Conservation (phyloP, 2,797 vertebrate species). For the Adelosebastes latens region DNA sequence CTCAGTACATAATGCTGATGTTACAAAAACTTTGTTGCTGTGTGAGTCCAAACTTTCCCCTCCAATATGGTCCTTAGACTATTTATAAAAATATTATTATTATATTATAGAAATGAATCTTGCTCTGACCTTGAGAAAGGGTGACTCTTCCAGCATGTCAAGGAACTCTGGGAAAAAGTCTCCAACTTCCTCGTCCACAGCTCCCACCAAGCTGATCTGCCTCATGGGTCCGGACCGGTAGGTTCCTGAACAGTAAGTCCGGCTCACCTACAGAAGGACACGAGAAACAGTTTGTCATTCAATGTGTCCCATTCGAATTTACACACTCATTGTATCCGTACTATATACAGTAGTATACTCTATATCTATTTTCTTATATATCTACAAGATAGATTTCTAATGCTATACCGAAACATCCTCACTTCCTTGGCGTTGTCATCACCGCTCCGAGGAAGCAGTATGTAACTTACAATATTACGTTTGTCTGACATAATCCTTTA, state of each 20-base stretch:
- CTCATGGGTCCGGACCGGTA: conserved; percentile 97
- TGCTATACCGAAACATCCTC: not conserved
- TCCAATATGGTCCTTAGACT: not conserved
- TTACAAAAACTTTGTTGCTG: not conserved
- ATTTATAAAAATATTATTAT: not conserved
- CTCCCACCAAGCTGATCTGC: conserved; percentile 98
- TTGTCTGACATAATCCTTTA: not conserved
- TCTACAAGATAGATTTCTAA: not conserved
- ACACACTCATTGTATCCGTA: too few relatives aligned
- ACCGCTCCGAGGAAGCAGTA: not conserved
- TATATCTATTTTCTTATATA: not conserved
- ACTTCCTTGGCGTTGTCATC: not conserved
- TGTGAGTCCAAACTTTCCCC: too few relatives aligned
- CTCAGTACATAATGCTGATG: not conserved
- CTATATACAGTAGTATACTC: too few relatives aligned
- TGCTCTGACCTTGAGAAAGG: conserved; percentile 92
- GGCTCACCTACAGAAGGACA: conserved; percentile 86
- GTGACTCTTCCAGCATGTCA: conserved; percentile 98
- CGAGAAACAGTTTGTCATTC: not conserved
- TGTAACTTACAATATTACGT: not conserved
- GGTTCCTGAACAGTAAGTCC: conserved; percentile 96
- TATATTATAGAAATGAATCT: not conserved
- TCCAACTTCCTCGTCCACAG: conserved; percentile 97
- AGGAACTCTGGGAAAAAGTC: conserved; percentile 98
- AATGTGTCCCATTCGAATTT: not conserved